Evolutionary conservation across 2,113 vertebrate species (phyloP).

Genomic region (Anarrhichthys ocellatus): DNA sequence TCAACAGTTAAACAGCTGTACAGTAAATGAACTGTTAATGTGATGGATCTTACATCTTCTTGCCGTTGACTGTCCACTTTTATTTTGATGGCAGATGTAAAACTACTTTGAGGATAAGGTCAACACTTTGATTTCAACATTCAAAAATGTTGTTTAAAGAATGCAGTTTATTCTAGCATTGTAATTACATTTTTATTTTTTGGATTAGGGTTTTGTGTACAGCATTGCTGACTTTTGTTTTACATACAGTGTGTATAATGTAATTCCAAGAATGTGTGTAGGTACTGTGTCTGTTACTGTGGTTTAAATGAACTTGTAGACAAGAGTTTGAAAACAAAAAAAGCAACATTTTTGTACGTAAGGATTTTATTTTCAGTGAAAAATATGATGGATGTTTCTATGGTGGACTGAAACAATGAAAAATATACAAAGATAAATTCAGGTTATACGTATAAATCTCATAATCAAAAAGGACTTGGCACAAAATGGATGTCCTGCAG

Average conservation of each 20-base stretch:
- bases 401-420: slow-evolving; percentile 58
- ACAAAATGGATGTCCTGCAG: no score
- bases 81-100: slow-evolving; percentile 5
- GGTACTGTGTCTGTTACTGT: slow-evolving; percentile 54
- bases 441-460: no score
- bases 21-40: not conserved
- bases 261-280: slow-evolving; percentile 56
- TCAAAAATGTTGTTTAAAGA: slow-evolving; percentile 16
- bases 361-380: slow-evolving; percentile 73
- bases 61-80: not conserved
- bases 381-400: slow-evolving; percentile 66
- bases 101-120: not conserved
- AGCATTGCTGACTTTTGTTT: slow-evolving; percentile 52
- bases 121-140: not conserved
- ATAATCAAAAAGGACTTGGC: no score
- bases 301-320: slow-evolving; percentile 38
- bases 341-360: slow-evolving; percentile 69
- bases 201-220: slow-evolving; percentile 32
- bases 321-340: slow-evolving; percentile 26
- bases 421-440: no score
- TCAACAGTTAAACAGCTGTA: slow-evolving; percentile 20
- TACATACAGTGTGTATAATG: slow-evolving; percentile 38
- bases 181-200: slow-evolving; percentile 14
- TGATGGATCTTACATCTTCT: slow-evolving; percentile 1
- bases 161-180: slow-evolving; percentile 25